Conservation (phyloP, 2,888 invertebrate genomes). For the Himalopsyche japonica region DNA sequence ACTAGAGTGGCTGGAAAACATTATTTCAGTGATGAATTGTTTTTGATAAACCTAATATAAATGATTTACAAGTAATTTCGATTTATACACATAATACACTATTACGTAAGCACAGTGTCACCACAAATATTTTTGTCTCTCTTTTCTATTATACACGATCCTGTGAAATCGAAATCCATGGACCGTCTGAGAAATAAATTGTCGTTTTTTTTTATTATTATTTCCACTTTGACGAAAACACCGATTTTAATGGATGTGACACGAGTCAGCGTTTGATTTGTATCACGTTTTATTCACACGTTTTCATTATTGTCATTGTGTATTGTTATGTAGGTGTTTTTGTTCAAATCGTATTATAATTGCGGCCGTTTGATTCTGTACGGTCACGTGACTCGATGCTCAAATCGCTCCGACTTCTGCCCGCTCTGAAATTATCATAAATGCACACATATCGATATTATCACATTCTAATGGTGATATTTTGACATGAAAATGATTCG, state of each 20-base stretch:
- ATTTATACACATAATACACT: neutral
- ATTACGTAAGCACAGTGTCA: neutral
- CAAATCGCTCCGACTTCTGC: too few species aligned
- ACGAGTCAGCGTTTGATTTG: slow-evolving; percentile 16
- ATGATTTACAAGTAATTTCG: too few species aligned
- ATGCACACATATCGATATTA: too few species aligned
- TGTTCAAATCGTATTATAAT: slow-evolving; percentile 25
- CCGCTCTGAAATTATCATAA: too few species aligned
- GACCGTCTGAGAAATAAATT: neutral
- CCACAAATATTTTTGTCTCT: neutral
- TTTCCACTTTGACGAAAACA: neutral
- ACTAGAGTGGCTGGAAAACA: too few species aligned
- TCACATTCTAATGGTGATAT: too few species aligned
- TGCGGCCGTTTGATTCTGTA: slow-evolving; percentile 6
- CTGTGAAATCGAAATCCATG: neutral
- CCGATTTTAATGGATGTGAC: slow-evolving; percentile 7
- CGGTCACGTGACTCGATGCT: neutral
- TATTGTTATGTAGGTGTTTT: neutral
- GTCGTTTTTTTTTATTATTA: neutral
- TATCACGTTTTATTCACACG: slow-evolving; percentile 32
- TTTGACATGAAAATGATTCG: too few species aligned
- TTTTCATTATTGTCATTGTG: slow-evolving; percentile 7
- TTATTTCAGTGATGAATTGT: too few species aligned
- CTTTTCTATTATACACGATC: neutral
- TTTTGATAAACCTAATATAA: too few species aligned